phyloP scores from a whole-genome alignment of 2,888 invertebrate genomes.

The Sepioteuthis lessoniana region DNA sequence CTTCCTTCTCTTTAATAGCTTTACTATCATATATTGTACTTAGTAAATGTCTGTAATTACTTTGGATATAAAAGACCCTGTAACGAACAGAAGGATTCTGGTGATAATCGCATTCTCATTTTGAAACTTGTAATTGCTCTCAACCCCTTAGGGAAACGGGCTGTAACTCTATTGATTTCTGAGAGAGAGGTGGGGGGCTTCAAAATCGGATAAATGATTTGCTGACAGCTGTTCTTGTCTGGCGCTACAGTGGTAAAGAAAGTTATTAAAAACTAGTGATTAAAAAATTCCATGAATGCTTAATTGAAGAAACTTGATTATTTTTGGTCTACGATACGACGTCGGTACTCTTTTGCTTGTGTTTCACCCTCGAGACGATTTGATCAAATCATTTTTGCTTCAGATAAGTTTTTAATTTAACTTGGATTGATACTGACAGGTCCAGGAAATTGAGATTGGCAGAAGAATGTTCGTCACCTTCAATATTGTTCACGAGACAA shows the following conservation, averaged over 20 bases:
- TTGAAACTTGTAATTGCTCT: not conserved
- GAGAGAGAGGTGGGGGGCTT: no score
- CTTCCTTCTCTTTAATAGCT: no score
- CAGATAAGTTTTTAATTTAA: not conserved
- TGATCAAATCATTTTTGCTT: not conserved
- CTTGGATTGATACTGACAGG: not conserved
- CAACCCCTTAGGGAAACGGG: not conserved
- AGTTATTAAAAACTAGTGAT: not conserved
- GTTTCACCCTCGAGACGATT: not conserved
- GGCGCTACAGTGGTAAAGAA: not conserved
- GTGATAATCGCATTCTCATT: not conserved
- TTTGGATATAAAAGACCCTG: no score
- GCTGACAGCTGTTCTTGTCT: not conserved
- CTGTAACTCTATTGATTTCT: not conserved
- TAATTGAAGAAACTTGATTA: not conserved
- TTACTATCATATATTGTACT: no score
- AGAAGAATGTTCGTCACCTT: not conserved
- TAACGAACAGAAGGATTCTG: no score
- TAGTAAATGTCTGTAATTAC: no score
- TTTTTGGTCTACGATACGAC: not conserved
- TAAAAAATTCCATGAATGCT: not conserved
- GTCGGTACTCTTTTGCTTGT: not conserved
- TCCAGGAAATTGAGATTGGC: not conserved
- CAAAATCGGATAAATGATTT: not conserved
- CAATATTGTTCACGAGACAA: not conserved